Base-by-base conservation (phyloP, 2,888 invertebrate species). In the Syrista parreyssii region DNA sequence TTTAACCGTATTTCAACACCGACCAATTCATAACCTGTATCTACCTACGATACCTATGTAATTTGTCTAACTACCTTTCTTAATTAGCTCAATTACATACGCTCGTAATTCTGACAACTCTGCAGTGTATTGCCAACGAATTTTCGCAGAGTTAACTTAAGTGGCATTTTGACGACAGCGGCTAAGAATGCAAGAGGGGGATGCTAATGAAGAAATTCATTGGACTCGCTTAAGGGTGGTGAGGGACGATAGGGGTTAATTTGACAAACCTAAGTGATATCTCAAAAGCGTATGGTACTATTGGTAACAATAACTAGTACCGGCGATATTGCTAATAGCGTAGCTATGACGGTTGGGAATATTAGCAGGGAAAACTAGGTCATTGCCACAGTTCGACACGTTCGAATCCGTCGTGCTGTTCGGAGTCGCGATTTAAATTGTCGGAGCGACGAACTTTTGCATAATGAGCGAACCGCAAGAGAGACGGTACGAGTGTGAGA, bases 361-460 rank as follows among this genome's bases (percentile, higher is more conserved):
- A 55, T 55, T 55, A 23, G 71, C 36, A 76, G 78, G 36, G 68
- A 76, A 79, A 88, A 88, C 80, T 89, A 83, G 90, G 90, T 90
- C 90, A 90, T 89, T 90, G 90, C 84, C 89, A 84, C 84, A 81
- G 84, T 84, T 88, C 84, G 86, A 84, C 85, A 55, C 9, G 23
- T 55, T 55, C 23, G 3, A 23, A 55, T 23, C 2, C 9, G 83
- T 82, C 86, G 81, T 83, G 82, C 81, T 84, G 84, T 84, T 86
- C 80, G 31, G 34, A 40, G 68, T 35, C 75, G 75, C 75, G 69
- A 89, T 90, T 86, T 89, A 88, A 89, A 89, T 86, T 85, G 85
- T 82, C 81, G 80, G 84, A 79, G 85, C 88, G 86, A 86, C 86
- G 87, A 88, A 90, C 87, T 89, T 88, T 85, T 87, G 89, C 89